Conservation (phyloP, 2,888 invertebrate genomes). For the Omphaloscelis lunosa region DNA sequence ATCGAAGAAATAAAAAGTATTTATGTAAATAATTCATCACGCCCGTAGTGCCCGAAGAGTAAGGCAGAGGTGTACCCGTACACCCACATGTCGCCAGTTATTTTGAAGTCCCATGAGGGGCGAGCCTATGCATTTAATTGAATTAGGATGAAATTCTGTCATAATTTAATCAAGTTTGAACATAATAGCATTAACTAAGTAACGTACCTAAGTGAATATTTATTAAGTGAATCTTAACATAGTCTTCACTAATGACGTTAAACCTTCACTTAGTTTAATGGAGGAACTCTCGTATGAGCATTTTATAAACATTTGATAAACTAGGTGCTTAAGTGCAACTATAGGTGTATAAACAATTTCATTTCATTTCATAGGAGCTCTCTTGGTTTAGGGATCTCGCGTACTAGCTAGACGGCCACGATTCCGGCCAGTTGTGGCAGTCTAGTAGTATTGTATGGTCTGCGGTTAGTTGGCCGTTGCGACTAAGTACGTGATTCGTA, state of each 20-base stretch:
- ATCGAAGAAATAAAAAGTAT: no score
- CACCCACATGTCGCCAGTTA: no score
- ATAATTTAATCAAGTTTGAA: slow-evolving; percentile 8
- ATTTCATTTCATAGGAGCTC: neutral
- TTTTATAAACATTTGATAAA: neutral
- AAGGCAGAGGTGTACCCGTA: no score
- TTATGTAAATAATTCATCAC: no score
- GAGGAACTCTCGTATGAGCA: neutral
- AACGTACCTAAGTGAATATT: neutral
- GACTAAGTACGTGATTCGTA: no score
- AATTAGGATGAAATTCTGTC: neutral
- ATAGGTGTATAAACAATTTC: neutral
- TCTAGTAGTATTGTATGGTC: no score
- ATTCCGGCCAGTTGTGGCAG: no score
- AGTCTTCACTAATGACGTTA: slow-evolving; percentile 15
- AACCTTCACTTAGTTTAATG: slow-evolving; percentile 21
- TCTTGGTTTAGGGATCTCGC: neutral
- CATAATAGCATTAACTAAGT: neutral
- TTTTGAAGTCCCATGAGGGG: no score
- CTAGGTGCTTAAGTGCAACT: neutral
- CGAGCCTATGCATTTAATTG: neutral
- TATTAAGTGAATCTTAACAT: slow-evolving; percentile 12
- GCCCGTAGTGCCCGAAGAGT: no score
- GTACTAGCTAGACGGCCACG: no score
- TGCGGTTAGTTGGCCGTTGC: no score